A percentile compares a stretch with the other conserved stretches of the same genome.
Conservation (phyloP, 2,797 vertebrate genomes). For the Platalea minor region DNA sequence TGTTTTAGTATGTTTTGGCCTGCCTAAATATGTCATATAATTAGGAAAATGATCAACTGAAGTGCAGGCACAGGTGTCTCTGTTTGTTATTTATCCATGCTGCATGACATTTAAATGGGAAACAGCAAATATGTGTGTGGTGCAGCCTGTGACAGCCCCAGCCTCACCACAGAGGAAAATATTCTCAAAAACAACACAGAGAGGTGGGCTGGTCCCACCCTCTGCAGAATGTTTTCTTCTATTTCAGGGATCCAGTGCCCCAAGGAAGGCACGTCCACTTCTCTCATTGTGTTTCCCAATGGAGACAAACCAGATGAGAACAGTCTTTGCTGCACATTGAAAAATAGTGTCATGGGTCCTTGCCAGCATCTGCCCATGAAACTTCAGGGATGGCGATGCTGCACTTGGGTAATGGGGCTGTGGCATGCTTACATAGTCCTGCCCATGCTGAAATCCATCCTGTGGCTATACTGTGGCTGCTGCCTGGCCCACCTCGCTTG, state of each 20-base stretch:
- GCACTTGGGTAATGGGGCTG: background rate
- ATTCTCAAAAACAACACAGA: background rate
- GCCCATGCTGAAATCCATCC: background rate
- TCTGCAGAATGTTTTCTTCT: background rate
- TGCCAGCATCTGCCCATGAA: background rate
- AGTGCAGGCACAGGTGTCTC: background rate
- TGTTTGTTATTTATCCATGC: constrained; percentile 9
- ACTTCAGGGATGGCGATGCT: background rate
- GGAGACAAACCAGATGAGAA: background rate
- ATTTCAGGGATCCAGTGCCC: background rate
- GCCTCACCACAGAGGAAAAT: background rate
- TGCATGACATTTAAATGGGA: background rate
- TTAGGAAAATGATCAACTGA: constrained; percentile 24
- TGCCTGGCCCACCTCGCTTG: fast-evolving
- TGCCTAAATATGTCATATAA: background rate
- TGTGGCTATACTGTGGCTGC: fast-evolving
- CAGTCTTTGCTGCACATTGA: background rate
- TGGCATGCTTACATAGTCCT: background rate
- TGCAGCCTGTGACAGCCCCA: background rate
- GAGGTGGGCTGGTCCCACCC: background rate
- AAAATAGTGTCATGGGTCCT: background rate
- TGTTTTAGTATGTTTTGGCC: constrained; percentile 31
- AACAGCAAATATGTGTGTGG: background rate
- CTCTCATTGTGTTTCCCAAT: background rate
- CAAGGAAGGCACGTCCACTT: background rate